Conservation (phyloP, 2,797 vertebrate genomes). For the Erithacus rubecula region DNA sequence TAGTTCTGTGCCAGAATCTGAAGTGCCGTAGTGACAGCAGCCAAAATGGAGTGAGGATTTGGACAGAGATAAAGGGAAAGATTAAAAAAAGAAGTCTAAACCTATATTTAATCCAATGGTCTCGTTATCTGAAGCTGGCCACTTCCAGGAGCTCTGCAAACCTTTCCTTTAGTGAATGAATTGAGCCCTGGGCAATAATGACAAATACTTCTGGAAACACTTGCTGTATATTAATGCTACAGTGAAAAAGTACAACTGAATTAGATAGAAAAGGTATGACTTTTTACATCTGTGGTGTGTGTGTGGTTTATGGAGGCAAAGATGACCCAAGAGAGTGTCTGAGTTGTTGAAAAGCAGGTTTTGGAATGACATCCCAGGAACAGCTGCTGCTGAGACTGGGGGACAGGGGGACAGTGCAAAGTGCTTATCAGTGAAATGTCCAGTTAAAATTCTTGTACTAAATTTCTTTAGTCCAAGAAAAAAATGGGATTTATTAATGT, state of each 20-base stretch:
- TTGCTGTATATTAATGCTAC: not conserved
- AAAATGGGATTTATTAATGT: not conserved
- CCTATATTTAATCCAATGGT: slow-evolving; percentile 55
- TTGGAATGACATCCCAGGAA: not conserved
- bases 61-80: slow-evolving; percentile 60
- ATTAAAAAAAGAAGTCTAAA: slow-evolving; percentile 57
- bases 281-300: slow-evolving; percentile 20
- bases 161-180: slow-evolving; percentile 33
- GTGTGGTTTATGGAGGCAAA: not conserved
- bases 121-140: slow-evolving; percentile 31
- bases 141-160: slow-evolving; percentile 52
- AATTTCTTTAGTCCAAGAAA: not conserved
- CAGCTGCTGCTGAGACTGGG: not conserved
- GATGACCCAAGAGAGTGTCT: not conserved
- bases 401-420: fast-evolving
- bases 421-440: not conserved
- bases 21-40: slow-evolving; percentile 53
- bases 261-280: not conserved
- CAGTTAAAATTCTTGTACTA: not conserved
- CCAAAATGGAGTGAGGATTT: slow-evolving; percentile 55
- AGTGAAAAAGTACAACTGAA: not conserved
- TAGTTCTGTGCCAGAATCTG: slow-evolving; percentile 54
- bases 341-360: not conserved
- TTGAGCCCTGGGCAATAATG: slow-evolving; percentile 13
- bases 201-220: slow-evolving; percentile 17